Percentiles rank a stretch among this genome's conserved stretches.
phyloP scores from a whole-genome alignment of 2,797 vertebrate species.

The Phalanger gymnotis region DNA sequence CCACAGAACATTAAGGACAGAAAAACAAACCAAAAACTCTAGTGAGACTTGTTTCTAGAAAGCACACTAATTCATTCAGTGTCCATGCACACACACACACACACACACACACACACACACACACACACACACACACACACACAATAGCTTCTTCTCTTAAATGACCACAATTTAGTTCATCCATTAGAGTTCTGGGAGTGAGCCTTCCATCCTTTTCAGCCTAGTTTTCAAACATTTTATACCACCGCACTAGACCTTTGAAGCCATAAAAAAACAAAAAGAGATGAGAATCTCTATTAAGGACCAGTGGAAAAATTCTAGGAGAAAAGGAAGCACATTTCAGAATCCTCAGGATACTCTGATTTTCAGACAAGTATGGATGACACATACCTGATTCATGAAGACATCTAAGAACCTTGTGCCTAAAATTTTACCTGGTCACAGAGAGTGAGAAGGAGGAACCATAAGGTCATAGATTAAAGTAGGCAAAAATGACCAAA shows the following conservation, averaged over 20 bases:
- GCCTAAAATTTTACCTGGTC: background rate
- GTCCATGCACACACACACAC: background rate
- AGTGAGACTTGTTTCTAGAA: conserved; percentile 15
- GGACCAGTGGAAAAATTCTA: background rate
- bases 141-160: background rate
- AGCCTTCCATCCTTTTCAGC: background rate
- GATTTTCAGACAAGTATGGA: background rate
- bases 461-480: background rate
- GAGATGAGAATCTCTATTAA: background rate
- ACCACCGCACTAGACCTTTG: background rate
- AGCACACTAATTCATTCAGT: background rate
- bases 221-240: background rate
- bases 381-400: background rate
- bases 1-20: background rate
- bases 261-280: background rate
- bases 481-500: background rate
- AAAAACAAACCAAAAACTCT: background rate
- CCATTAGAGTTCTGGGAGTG: background rate
- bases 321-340: background rate
- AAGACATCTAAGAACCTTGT: background rate
- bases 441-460: background rate
- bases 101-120: background rate
- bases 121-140: background rate
- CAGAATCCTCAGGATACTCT: background rate
- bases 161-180: background rate